A percentile compares a stretch with the other conserved stretches of the same genome.
Conservation (phyloP, 2,888 invertebrate species). For the Drosophila mettleri region DNA sequence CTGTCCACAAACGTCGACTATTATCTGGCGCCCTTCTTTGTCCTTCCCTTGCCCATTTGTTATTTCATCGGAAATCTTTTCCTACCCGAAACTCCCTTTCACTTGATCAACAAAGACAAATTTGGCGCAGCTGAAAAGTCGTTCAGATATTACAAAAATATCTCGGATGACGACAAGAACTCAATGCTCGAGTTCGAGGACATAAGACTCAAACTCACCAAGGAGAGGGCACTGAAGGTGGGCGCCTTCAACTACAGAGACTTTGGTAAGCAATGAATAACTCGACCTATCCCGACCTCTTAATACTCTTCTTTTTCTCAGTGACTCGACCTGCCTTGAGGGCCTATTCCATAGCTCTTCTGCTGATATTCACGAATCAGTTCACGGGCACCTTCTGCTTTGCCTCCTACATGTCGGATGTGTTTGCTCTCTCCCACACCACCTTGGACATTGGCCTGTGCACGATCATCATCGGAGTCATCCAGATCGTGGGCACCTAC, state of each 20-base stretch:
- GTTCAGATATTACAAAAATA: slow-evolving; percentile 69
- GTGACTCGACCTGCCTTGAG: slow-evolving; percentile 62
- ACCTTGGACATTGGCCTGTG: slow-evolving; percentile 67
- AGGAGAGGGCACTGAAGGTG: slow-evolving; percentile 37
- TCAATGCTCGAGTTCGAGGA: slow-evolving; percentile 57
- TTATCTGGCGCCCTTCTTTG: slow-evolving; percentile 50
- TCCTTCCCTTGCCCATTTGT: slow-evolving; percentile 61
- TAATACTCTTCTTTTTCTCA: slow-evolving; percentile 17
- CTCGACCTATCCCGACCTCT: too few species aligned
- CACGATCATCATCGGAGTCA: slow-evolving; percentile 77
- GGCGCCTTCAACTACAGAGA: slow-evolving; percentile 60
- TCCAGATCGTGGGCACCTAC: slow-evolving; percentile 77
- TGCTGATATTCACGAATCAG: slow-evolving; percentile 62
- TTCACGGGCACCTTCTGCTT: slow-evolving; percentile 73
- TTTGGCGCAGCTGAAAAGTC: slow-evolving; percentile 65
- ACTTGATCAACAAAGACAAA: slow-evolving; percentile 61
- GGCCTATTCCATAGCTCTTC: slow-evolving; percentile 56
- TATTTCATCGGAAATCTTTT: slow-evolving; percentile 59
- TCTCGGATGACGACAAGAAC: slow-evolving; percentile 46
- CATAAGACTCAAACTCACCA: slow-evolving; percentile 41
- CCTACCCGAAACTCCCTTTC: slow-evolving; percentile 79
- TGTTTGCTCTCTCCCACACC: slow-evolving; percentile 69
- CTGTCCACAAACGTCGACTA: slow-evolving; percentile 65
- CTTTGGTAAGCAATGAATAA: slow-evolving; percentile 43
- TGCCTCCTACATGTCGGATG: slow-evolving; percentile 73